Evolutionary conservation across 2,888 invertebrate genomes (phyloP).

Genomic region (Eupithecia pulchellata): DNA sequence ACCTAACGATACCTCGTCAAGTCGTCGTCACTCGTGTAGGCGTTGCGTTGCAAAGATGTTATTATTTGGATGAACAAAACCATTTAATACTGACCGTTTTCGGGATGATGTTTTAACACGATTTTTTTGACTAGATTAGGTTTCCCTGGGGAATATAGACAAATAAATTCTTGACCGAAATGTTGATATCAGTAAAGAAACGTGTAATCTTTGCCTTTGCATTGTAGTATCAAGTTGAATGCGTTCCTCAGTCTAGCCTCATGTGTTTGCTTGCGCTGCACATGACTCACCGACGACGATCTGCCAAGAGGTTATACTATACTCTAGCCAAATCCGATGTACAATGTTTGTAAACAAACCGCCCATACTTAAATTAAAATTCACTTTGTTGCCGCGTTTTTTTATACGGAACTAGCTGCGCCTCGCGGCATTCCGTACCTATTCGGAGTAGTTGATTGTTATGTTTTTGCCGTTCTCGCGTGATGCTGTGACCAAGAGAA

Average conservation of each 20-base stretch:
- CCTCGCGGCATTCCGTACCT: no score
- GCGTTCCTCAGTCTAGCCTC: background rate
- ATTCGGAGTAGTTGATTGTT: no score
- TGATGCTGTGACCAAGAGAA: no score
- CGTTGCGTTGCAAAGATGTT: background rate
- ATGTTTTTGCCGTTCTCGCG: no score
- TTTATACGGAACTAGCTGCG: no score
- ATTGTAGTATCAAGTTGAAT: background rate
- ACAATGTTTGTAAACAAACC: no score
- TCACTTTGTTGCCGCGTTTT: no score
- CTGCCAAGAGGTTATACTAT: background rate
- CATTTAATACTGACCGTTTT: background rate
- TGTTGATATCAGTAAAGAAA: background rate
- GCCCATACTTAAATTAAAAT: no score
- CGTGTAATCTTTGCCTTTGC: background rate
- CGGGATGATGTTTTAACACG: background rate
- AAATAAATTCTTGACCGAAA: background rate
- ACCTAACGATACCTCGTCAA: background rate
- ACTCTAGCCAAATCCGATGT: no score
- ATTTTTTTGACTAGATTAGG: background rate
- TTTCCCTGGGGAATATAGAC: no score
- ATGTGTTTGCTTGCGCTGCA: no score
- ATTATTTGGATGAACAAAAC: background rate
- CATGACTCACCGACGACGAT: conserved; percentile 1
- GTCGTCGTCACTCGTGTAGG: background rate